Evolutionary conservation across 2,113 vertebrate species (phyloP).

Genomic region (Ariopsis seemanni): DNA sequence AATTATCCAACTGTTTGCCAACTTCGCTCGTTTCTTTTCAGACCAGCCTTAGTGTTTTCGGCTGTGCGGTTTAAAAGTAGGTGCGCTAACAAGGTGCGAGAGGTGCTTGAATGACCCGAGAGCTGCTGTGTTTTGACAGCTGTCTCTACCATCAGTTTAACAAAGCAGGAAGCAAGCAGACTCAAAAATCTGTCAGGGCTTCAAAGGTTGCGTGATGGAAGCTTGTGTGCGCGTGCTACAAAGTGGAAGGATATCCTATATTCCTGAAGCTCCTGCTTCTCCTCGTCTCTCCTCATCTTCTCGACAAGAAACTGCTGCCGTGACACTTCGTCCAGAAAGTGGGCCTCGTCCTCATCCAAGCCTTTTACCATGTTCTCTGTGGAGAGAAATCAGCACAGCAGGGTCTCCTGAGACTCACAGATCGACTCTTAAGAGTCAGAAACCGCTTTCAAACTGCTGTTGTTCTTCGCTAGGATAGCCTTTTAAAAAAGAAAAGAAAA

Average conservation of each 20-base stretch:
- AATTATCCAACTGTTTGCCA: not conserved
- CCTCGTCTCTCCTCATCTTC: constrained; percentile 93
- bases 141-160: constrained; percentile 27
- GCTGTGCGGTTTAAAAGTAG: not conserved
- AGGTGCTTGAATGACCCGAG: constrained; percentile 20
- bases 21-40: not conserved
- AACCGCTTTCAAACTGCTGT: not conserved
- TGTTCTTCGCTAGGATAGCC: not conserved
- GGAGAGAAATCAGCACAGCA: constrained; percentile 57
- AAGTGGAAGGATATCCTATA: constrained; percentile 95
- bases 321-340: constrained; percentile 96
- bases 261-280: constrained; percentile 87
- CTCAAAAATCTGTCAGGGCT: not conserved
- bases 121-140: constrained; percentile 38
- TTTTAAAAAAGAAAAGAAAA: not conserved
- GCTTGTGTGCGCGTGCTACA: not conserved
- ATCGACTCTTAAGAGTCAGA: not conserved
- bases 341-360: constrained; percentile 91
- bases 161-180: constrained; percentile 31
- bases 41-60: not conserved
- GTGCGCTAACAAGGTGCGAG: constrained; percentile 49
- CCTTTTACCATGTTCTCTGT: constrained; percentile 98
- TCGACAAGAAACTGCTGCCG: constrained; percentile 91
- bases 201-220: not conserved
- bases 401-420: constrained; percentile 47